These are phyloP conservation scores for Cladopsammia gracilis DNA, from an alignment of 64 coral and sea anemone genomes.

Conservation along the genomic window DNA sequence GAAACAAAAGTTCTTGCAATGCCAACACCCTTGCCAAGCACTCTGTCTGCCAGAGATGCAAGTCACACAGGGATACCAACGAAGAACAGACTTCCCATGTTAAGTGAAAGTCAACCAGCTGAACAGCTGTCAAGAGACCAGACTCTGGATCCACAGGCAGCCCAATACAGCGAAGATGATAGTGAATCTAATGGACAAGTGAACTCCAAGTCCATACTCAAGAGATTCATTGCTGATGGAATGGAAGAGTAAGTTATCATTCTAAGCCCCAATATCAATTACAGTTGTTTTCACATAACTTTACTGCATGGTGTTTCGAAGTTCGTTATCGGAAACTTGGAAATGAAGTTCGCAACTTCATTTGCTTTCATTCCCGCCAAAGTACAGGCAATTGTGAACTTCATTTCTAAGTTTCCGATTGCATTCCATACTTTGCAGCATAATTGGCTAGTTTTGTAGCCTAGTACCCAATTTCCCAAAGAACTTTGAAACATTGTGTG, in stretches of 20 bases:
- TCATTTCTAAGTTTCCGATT: no score
- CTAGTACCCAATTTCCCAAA: no score
- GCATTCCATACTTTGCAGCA: no score
- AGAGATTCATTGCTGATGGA: slow-evolving; percentile 77
- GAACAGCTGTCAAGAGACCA: background rate
- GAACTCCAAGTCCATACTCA: slow-evolving; percentile 56
- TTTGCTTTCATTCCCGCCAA: no score
- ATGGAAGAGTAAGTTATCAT: slow-evolving; percentile 83
- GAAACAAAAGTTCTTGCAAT: background rate
- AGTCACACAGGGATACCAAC: background rate
- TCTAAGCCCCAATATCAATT: background rate
- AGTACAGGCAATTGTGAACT: no score
- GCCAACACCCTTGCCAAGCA: background rate
- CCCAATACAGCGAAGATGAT: background rate
- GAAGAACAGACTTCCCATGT: background rate
- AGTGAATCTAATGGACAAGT: slow-evolving; percentile 27
- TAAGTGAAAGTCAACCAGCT: background rate
- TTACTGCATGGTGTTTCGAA: no score
- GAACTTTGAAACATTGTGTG: no score
- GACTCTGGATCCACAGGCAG: background rate
- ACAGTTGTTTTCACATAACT: background rate
- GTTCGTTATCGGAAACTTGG: no score
- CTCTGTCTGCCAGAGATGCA: background rate
- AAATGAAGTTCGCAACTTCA: no score
- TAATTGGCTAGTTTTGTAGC: no score